Conservation (phyloP, 2,888 invertebrate genomes). For the Diabrotica balteata region DNA sequence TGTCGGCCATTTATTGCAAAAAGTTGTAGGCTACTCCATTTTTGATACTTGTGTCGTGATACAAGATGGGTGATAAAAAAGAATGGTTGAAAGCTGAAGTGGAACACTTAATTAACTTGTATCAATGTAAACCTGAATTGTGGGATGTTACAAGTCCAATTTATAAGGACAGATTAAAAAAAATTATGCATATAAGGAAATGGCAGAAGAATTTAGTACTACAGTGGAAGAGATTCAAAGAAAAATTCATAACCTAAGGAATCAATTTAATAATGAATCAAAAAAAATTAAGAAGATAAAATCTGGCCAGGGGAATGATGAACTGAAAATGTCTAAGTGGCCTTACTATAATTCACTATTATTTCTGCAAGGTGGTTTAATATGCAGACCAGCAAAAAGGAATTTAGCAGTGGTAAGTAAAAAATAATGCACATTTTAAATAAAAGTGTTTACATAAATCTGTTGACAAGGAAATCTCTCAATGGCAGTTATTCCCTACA, state of each 20-base stretch:
- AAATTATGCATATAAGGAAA: conserved; percentile 7
- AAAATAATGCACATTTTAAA: too few species aligned
- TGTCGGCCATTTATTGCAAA: too few species aligned
- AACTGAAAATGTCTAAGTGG: background rate
- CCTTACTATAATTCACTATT: background rate
- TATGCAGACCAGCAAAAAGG: too few species aligned
- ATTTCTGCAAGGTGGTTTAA: too few species aligned
- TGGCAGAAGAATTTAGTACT: conserved; percentile 26
- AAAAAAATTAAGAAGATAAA: conserved; percentile 25
- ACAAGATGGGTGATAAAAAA: conserved; percentile 14
- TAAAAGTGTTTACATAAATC: too few species aligned
- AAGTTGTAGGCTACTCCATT: background rate
- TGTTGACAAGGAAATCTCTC: too few species aligned
- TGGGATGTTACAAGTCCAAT: conserved; percentile 46
- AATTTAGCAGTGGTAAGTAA: too few species aligned
- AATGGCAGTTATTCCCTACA: too few species aligned
- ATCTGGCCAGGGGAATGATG: conserved; percentile 20
- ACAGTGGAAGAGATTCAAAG: conserved; percentile 20
- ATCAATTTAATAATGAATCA: conserved; percentile 24
- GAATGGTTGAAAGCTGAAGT: conserved; percentile 28
- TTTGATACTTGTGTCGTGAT: background rate
- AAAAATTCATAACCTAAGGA: conserved; percentile 30
- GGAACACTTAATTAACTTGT: conserved; percentile 26
- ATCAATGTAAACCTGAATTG: conserved; percentile 31
- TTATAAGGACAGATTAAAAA: conserved; percentile 34